Evolutionary conservation across 2,888 invertebrate species (phyloP).

Genomic region (Drosophila nigritarsus): DNA sequence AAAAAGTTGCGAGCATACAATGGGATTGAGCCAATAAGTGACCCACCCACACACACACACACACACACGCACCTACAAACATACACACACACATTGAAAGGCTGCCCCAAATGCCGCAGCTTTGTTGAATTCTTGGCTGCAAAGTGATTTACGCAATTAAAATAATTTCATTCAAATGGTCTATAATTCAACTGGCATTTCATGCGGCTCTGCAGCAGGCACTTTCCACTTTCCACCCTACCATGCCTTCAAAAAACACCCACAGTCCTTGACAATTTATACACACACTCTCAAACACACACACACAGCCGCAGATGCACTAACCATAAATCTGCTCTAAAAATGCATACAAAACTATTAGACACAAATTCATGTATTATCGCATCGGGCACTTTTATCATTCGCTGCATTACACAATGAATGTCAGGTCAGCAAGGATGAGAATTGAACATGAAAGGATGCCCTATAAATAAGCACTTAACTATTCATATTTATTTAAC

Average conservation of each 20-base stretch:
- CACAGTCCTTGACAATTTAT: conserved; percentile 44
- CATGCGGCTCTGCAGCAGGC: conserved; percentile 56
- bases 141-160: conserved; percentile 82
- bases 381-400: conserved; percentile 40
- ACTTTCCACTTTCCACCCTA: conserved; percentile 38
- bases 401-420: conserved; percentile 8
- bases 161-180: conserved; percentile 79
- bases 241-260: conserved; percentile 33
- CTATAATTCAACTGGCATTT: conserved; percentile 79
- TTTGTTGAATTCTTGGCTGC: conserved; percentile 70
- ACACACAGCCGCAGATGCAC: conserved; percentile 1
- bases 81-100: conserved; percentile 1
- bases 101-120: conserved; percentile 58
- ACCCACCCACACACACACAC: conserved; percentile 22
- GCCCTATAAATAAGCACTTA: not conserved
- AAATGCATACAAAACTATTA: conserved; percentile 55
- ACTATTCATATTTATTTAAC: not conserved
- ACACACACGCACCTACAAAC: conserved; percentile 10
- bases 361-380: conserved; percentile 47
- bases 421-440: not conserved
- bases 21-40: conserved; percentile 75
- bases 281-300: conserved; percentile 2
- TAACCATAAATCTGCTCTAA: conserved; percentile 53
- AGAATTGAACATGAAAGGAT: not conserved
- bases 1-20: conserved; percentile 62